Evolutionary conservation across 2,888 invertebrate genomes (phyloP).

Genomic region (Trichacis sp.): DNA sequence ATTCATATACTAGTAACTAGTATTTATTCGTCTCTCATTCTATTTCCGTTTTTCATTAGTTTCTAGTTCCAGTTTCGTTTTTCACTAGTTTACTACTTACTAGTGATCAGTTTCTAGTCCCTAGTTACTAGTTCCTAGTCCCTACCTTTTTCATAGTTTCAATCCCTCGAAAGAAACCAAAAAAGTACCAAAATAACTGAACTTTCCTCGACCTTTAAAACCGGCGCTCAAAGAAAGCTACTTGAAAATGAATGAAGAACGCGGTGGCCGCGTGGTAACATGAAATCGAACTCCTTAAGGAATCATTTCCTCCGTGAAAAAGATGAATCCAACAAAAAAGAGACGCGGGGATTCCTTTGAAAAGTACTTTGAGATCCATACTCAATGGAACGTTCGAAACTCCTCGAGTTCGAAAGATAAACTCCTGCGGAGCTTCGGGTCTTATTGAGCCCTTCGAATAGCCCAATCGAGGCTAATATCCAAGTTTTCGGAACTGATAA

Average conservation of each 20-base stretch:
- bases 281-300: constrained; percentile 11
- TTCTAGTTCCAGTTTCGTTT: no score
- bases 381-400: constrained; percentile 29
- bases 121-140: no score
- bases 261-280: constrained; percentile 11
- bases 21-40: no score
- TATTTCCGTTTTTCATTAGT: no score
- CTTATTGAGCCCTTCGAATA: constrained; percentile 34
- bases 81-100: no score
- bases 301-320: constrained; percentile 22
- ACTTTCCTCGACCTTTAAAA: constrained; percentile 8
- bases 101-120: no score
- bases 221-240: constrained; percentile 18
- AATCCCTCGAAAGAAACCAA: not conserved
- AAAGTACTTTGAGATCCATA: constrained; percentile 25
- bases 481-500: constrained; percentile 35
- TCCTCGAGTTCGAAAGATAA: constrained; percentile 39
- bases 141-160: no score
- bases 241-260: constrained; percentile 17
- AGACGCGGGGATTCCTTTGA: constrained; percentile 22
- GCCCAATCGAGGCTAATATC: constrained; percentile 40
- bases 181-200: not conserved
- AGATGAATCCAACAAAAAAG: constrained; percentile 26
- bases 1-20: no score
- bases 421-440: constrained; percentile 36